Base-by-base conservation (phyloP, 2,113 vertebrate genomes). In the Phocoena sinus region DNA sequence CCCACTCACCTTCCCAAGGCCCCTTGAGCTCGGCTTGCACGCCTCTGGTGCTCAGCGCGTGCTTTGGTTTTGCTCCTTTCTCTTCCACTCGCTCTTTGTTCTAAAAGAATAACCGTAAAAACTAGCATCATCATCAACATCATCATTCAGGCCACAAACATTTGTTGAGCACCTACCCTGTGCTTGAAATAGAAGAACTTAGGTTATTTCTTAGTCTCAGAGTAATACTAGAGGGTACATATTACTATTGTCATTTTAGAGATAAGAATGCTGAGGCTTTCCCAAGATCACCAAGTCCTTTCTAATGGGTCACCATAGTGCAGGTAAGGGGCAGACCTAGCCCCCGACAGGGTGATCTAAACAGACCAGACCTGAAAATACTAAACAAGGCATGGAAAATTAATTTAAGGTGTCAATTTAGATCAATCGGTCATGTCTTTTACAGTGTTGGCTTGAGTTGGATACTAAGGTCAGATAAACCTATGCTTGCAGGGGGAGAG, bases 31-130 rank as follows among this genome's bases (percentile, higher is more conserved):
- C 98, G 10, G 98, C 98, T 41, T 98, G 99, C 36, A 98, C 98
- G 56, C 97, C 98, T 97, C 97, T 98, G 93, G 97, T 97, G 88
- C 95, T 98, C 90, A 97, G 87, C 0, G 38, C 95, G 92, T 97
- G 97, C 96, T 98, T 98, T 23, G 98, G 98, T 88, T 98, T 99
- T 79, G 97, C 96, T 88, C 96, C 98, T 53, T 98, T 98, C 83
- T 98, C 99, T 85, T 99, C 99, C 33, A 97, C 97, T 88, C 97
- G 98, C 95, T 99, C 99, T 97, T 99, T 99, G 96, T 98, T 98
- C 98, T 99, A 97, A 98, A 98, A 98, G 79, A 92, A 88, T 18
- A 56, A 89, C 58, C 60, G 50, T 3, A 38, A 62, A 58, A 91
- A 25, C 21, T 62, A 14, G 20, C 56, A 87, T 23, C 11, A 23